Conservation (phyloP, 2,113 vertebrate genomes). For the Pygoscelis adeliae region DNA sequence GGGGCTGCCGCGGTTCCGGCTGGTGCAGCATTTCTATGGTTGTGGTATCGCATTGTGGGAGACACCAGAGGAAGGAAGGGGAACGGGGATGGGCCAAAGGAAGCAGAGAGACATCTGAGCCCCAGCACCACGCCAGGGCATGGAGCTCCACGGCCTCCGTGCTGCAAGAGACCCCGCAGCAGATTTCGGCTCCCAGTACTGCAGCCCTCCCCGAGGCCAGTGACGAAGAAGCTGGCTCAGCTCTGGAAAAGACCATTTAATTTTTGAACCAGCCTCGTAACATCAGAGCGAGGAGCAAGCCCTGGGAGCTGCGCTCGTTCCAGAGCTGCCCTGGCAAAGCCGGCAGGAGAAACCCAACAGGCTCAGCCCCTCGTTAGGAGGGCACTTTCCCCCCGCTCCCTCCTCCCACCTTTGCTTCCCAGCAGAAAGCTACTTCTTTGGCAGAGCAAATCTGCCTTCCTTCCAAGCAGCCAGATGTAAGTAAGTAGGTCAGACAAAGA, state of each 20-base stretch:
- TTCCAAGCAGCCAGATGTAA: slow-evolving; percentile 1
- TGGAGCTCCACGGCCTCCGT: too few relatives aligned
- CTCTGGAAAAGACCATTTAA: neutral
- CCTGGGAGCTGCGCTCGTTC: neutral
- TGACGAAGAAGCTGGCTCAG: fast-evolving
- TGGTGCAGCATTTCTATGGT: neutral
- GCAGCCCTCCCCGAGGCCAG: fast-evolving
- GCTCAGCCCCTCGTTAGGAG: neutral
- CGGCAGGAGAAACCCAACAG: neutral
- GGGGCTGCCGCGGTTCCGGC: neutral
- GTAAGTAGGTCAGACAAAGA: neutral
- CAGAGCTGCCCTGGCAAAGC: neutral
- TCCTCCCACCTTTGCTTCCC: neutral
- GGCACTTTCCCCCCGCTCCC: neutral
- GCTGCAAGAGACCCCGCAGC: neutral
- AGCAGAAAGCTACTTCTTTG: neutral
- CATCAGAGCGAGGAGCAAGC: neutral
- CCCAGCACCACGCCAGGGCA: neutral
- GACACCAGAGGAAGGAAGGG: neutral
- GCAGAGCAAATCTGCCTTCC: neutral
- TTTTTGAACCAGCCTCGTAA: neutral
- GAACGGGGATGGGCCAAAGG: neutral
- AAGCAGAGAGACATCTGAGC: neutral
- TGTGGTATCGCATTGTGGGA: fast-evolving
- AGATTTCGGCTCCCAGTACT: fast-evolving